A percentile compares a stretch with the other conserved stretches of the same genome.
phyloP scores from a whole-genome alignment of 2,888 invertebrate genomes.

The Mimumesa dahlbomi region DNA sequence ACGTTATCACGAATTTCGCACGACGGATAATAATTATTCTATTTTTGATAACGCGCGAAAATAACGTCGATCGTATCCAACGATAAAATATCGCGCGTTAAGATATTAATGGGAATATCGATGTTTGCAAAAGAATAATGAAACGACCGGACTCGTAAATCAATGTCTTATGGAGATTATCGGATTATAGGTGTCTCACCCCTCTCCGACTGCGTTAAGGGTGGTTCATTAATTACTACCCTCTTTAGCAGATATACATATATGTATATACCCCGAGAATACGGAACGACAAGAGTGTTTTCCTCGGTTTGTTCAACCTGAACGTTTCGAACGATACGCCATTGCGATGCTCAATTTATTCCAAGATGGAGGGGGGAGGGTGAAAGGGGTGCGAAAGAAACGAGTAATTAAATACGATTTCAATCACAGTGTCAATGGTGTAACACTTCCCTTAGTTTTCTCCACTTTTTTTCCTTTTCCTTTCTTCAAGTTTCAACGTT shows the following conservation, averaged over 20 bases:
- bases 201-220: no score
- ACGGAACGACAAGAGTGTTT: neutral
- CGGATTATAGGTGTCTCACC: slow-evolving; percentile 56
- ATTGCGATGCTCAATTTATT: no score
- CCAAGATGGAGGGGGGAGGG: no score
- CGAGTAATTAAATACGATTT: slow-evolving; percentile 9
- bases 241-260: slow-evolving; percentile 40
- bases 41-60: no score
- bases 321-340: no score
- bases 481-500: neutral
- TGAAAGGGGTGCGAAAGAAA: no score
- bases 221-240: slow-evolving; percentile 57
- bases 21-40: no score
- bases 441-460: neutral
- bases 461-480: neutral
- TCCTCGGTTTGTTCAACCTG: neutral
- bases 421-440: no score
- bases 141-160: slow-evolving; percentile 58
- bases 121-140: slow-evolving; percentile 50
- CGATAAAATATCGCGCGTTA: slow-evolving; percentile 16
- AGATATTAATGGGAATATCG: slow-evolving; percentile 31
- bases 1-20: no score
- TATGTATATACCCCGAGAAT: no score
- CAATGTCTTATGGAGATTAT: slow-evolving; percentile 52
- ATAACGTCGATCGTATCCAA: neutral